Percentiles rank a stretch among this genome's conserved stretches.
Evolutionary conservation across 2,797 vertebrate genomes (phyloP).

Genomic region (Selene dorsalis): DNA sequence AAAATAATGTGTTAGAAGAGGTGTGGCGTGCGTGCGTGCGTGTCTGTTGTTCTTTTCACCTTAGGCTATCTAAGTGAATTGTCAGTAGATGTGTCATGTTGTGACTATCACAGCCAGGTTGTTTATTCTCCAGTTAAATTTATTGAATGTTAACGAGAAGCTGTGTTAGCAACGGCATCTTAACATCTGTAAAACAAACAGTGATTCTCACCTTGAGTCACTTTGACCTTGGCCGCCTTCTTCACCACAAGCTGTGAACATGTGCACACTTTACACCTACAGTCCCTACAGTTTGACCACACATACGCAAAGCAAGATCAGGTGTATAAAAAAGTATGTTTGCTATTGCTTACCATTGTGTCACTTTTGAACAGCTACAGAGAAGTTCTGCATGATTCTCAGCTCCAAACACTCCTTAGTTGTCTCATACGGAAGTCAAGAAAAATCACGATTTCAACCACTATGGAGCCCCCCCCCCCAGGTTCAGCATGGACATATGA

Average conservation of each 20-base stretch:
- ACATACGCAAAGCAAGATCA: slow-evolving; percentile 17
- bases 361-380: too few species aligned
- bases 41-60: slow-evolving; percentile 26
- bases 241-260: background rate
- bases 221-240: slow-evolving; percentile 18
- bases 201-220: slow-evolving; percentile 27
- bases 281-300: background rate
- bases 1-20: slow-evolving; percentile 59
- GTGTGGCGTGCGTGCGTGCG: background rate
- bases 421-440: too few species aligned
- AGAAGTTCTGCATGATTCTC: too few species aligned
- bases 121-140: slow-evolving; percentile 47
- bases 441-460: too few species aligned
- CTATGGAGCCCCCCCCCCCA: too few species aligned
- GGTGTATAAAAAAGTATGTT: slow-evolving; percentile 20
- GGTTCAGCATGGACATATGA: too few species aligned
- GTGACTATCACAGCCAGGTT: slow-evolving; percentile 44
- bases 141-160: slow-evolving; percentile 43
- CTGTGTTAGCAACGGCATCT: slow-evolving; percentile 28
- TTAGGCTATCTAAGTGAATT: slow-evolving; percentile 35
- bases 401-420: too few species aligned
- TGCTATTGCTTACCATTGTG: too few species aligned
- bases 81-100: slow-evolving; percentile 39
- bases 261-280: slow-evolving; percentile 2
- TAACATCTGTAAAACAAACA: slow-evolving; percentile 20